A percentile compares a stretch with the other conserved stretches of the same genome.
These are phyloP conservation scores for Ptilorrhoa leucosticta DNA, from an alignment of 2,113 vertebrate species.

Conservation along the genomic window DNA sequence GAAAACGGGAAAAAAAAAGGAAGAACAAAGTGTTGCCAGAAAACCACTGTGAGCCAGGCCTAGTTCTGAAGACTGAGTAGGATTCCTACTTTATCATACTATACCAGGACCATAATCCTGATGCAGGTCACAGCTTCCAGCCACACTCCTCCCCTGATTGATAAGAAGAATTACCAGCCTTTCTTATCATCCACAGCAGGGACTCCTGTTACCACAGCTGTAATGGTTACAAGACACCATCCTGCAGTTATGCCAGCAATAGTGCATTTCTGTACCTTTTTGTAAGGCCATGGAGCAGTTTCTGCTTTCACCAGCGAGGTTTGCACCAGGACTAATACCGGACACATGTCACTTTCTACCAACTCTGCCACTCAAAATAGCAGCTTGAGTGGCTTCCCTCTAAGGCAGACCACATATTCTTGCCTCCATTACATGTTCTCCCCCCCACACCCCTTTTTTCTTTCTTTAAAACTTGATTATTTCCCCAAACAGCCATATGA, in stretches of 20 bases:
- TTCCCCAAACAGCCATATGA: background rate
- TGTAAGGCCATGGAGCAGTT: background rate
- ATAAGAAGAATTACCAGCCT: background rate
- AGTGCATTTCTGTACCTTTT: background rate
- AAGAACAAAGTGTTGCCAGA: background rate
- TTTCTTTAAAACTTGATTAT: background rate
- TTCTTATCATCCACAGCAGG: background rate
- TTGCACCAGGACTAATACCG: background rate
- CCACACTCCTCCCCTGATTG: background rate
- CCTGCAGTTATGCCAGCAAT: background rate
- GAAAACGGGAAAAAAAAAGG: background rate
- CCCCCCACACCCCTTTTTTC: rapidly evolving
- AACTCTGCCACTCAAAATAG: background rate
- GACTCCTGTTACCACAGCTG: background rate
- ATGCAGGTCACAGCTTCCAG: background rate
- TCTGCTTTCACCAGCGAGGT: background rate
- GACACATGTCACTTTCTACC: background rate
- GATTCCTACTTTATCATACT: background rate
- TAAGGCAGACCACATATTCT: background rate
- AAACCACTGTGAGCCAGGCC: background rate
- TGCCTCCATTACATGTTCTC: background rate
- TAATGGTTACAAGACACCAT: background rate
- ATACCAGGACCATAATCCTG: background rate
- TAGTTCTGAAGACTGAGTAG: background rate
- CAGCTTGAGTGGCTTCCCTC: background rate